A percentile compares a stretch with the other conserved stretches of the same genome.
These are phyloP conservation scores for Gambelia wislizenii DNA, from an alignment of 2,797 vertebrate genomes.

Conservation along the genomic window DNA sequence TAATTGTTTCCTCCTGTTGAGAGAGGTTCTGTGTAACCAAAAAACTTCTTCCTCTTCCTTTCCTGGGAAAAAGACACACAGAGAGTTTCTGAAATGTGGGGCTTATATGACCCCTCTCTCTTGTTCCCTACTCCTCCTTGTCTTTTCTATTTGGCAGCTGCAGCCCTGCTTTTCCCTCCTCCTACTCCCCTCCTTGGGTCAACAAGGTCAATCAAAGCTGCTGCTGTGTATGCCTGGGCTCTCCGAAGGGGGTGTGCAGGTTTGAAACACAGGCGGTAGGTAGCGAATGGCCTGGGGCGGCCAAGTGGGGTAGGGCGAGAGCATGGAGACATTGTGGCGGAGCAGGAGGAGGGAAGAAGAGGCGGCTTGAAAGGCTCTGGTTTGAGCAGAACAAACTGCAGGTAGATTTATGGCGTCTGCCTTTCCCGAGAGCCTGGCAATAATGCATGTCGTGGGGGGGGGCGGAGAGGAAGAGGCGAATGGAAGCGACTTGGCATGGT, in stretches of 20 bases:
- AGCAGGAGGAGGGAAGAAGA: not conserved
- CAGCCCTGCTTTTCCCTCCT: not conserved
- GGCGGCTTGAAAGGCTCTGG: not conserved
- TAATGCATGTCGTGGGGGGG: conserved; percentile 77
- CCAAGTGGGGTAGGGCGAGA: too few relatives aligned
- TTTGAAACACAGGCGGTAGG: not conserved
- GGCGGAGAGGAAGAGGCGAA: conserved; percentile 70
- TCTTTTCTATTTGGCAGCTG: not conserved
- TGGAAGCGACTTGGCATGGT: conserved; percentile 78
- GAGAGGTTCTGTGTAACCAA: not conserved
- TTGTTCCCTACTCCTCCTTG: not conserved
- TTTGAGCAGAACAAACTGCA: not conserved
- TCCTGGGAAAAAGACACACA: fast-evolving
- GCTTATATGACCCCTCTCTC: not conserved
- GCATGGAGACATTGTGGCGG: not conserved
- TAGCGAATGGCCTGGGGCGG: not conserved
- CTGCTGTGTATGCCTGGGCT: not conserved
- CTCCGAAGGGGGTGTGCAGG: not conserved
- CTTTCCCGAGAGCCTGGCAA: conserved; percentile 83
- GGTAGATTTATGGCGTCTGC: conserved; percentile 85
- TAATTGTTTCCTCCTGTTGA: not conserved
- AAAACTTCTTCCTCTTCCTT: not conserved
- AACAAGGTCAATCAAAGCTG: conserved; percentile 26
- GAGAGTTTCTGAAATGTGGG: fast-evolving
- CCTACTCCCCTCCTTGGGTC: not conserved